Evolutionary conservation across 23 tunicate genomes (phyloP), one percentile per base, ranked within the genome.

Genomic region (Styela clava): DNA sequence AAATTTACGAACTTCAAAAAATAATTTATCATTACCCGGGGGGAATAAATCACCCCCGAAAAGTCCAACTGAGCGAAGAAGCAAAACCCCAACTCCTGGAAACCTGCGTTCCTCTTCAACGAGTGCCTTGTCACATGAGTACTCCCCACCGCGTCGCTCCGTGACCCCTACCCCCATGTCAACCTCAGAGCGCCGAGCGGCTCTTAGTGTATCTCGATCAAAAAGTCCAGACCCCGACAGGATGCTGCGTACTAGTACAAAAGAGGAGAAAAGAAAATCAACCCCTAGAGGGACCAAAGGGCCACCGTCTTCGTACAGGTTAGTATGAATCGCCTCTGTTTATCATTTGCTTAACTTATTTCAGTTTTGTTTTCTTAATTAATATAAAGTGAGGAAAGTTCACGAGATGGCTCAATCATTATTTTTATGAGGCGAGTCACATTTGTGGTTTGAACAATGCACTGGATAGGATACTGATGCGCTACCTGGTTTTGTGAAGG

Each of bases 251-350:
- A 67, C 71, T 20, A 71, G 77, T 35, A 30, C 77, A 18, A 5
- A 19, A 5, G 77, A 71, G 16, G 23, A 71, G 35, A 31, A 18
- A 34, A 18, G 81, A 12, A 25, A 26, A 0, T 76, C 81, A 21
- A 25, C 33, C 24, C 21, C 30, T 19, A 18, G 65, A 52, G 65
- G 81, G 7, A 31, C 56, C 12, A 44, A 44, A 44, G 56, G 56
- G 16, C 81, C 81, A 52, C 81, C 81, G 7, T 76, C 81, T n/a
- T 36, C 81, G 30, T 76, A 76, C 31, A 76, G 81, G 81, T 76
- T 0, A 34, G 23, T 19, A 61, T n/a, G n/a, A n/a, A n/a, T n/a
- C n/a, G n/a, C n/a, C n/a, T n/a, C n/a, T n/a, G n/a, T n/a, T n/a
- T n/a, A n/a, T n/a, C n/a, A n/a, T n/a, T n/a, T n/a, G n/a, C n/a